Conservation (phyloP, 64 coral and sea anemone species). For the Pachyseris speciosa region DNA sequence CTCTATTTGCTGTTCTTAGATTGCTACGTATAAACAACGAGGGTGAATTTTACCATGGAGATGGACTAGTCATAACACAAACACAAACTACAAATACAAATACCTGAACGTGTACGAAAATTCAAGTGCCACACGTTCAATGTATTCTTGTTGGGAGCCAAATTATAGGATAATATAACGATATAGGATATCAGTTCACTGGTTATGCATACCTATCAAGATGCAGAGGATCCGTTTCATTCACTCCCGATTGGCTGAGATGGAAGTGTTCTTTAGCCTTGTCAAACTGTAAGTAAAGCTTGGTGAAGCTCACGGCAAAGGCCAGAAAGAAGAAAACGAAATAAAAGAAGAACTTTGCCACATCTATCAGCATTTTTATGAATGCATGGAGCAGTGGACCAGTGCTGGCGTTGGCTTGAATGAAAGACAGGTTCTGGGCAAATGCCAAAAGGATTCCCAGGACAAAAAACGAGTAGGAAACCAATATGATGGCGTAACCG, state of each 20-base stretch:
- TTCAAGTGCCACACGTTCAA: no score
- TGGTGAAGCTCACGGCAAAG: constrained; percentile 29
- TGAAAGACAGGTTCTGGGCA: not conserved
- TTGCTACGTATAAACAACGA: no score
- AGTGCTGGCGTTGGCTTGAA: constrained; percentile 18
- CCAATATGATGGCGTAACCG: not conserved
- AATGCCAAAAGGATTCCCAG: constrained; percentile 11
- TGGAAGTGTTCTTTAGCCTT: constrained; percentile 18
- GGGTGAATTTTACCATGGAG: no score
- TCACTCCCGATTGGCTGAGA: not conserved
- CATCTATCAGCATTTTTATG: constrained; percentile 10
- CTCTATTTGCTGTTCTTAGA: no score
- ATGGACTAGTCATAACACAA: no score
- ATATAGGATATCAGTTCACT: no score
- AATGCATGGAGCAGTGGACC: constrained; percentile 38
- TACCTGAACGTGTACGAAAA: no score
- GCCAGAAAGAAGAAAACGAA: constrained; percentile 35
- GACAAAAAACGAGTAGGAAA: constrained; percentile 9
- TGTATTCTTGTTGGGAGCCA: no score
- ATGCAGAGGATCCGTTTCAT: constrained; percentile 41
- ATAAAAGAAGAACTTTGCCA: constrained; percentile 19
- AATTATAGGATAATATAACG: no score
- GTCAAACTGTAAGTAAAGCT: constrained; percentile 24
- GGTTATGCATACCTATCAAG: not conserved
- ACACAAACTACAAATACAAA: no score